Evolutionary conservation across 2,797 vertebrate species (phyloP).

Genomic region (Muscicapa striata): DNA sequence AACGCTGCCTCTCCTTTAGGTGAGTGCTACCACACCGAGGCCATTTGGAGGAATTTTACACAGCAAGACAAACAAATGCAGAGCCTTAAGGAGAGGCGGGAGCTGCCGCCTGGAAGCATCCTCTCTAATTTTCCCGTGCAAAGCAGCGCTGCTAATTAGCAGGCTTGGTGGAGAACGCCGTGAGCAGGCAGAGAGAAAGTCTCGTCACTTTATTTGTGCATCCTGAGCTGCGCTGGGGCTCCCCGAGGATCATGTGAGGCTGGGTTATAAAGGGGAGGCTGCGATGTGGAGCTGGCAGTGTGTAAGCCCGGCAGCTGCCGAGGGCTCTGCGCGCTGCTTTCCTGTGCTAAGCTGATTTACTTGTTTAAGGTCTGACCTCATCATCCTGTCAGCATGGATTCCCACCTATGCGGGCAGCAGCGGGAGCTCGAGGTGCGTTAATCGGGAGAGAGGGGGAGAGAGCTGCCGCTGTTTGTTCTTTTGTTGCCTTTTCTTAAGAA

Average conservation of each 20-base stretch:
- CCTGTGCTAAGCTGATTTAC: slow-evolving; percentile 87
- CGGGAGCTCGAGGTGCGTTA: slow-evolving; percentile 70
- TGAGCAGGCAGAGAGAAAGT: neutral
- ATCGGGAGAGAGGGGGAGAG: slow-evolving; percentile 10
- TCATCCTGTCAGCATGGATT: slow-evolving; percentile 85
- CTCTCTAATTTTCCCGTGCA: neutral
- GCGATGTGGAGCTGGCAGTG: neutral
- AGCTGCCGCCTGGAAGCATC: neutral
- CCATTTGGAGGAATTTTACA: slow-evolving; percentile 27
- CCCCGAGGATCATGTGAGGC: slow-evolving; percentile 79
- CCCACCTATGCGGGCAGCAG: slow-evolving; percentile 80
- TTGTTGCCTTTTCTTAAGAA: slow-evolving; percentile 75
- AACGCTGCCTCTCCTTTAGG: slow-evolving; percentile 21
- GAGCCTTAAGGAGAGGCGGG: neutral
- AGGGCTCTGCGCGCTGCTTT: slow-evolving; percentile 77
- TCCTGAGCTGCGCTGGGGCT: slow-evolving; percentile 64
- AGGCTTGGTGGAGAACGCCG: neutral
- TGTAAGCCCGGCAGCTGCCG: slow-evolving; percentile 74
- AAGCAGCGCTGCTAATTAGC: slow-evolving; percentile 15
- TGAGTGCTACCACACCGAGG: slow-evolving; percentile 39
- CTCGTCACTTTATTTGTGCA: slow-evolving; percentile 57
- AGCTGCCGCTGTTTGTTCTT: slow-evolving; percentile 51
- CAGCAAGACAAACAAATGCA: neutral
- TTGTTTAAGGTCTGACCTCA: slow-evolving; percentile 93
- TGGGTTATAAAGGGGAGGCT: slow-evolving; percentile 63